A percentile compares a stretch with the other conserved stretches of the same genome.
Evolutionary conservation across 2,797 vertebrate genomes (phyloP).

Genomic region (Myotis planiceps): DNA sequence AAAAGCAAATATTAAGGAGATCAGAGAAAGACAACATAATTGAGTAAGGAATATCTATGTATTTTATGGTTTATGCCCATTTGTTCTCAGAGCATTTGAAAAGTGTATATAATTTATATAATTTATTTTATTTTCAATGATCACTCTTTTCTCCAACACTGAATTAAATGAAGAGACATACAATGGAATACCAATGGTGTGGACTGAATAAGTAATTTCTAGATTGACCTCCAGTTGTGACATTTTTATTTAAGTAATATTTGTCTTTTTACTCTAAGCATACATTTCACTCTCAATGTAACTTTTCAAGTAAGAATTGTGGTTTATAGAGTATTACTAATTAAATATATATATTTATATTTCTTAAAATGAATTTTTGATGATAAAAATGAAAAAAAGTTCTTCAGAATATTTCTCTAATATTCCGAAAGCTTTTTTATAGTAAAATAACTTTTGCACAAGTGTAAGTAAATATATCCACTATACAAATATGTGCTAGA

Average conservation of each 20-base stretch:
- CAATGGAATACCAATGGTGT: not conserved
- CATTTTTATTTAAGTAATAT: not conserved
- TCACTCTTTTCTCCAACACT: not conserved
- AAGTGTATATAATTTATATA: not conserved
- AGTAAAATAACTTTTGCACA: not conserved
- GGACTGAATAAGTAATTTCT: not conserved
- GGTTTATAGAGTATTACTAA: not conserved
- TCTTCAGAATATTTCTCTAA: not conserved
- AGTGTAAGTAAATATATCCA: not conserved
- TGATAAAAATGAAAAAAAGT: not conserved
- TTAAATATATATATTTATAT: not conserved
- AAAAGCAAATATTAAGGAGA: not conserved
- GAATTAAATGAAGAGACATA: not conserved
- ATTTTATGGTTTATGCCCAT: not conserved
- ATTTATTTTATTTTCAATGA: not conserved
- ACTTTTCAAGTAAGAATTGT: not conserved
- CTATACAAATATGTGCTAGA: not conserved
- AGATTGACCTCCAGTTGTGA: not conserved
- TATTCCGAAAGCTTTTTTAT: too few relatives aligned
- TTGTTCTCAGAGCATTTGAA: not conserved
- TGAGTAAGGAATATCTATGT: not conserved
- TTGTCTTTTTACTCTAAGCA: not conserved
- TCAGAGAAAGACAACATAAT: not conserved
- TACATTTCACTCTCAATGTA: not conserved
- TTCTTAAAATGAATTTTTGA: not conserved